Base-by-base conservation (phyloP, 2,113 vertebrate species). In the Puma concolor region DNA sequence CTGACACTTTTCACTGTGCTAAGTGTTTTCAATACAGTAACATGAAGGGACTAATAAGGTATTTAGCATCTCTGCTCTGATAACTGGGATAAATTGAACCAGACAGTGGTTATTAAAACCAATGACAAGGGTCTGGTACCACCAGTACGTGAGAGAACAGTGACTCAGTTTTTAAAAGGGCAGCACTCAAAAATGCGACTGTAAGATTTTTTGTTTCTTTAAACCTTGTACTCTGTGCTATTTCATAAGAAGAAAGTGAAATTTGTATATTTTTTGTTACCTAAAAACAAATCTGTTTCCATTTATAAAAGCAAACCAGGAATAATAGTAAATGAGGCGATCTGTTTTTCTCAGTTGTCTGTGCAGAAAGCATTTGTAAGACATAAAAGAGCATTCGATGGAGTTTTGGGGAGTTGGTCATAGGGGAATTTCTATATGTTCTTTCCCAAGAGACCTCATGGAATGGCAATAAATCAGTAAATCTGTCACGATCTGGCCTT, bases 241-340 rank as follows among this genome's bases (percentile, higher is more conserved):
- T 79, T 93, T 95, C n/a, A 48, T 80, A 57, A 74, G 54, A 95
- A 88, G 5, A 67, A 92, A 83, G 80, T 80, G 25, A 94, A 76
- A 86, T 23, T 4, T 57, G 11, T 21, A 1, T 64, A 71, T 87
- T 67, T 83, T 67, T 80, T 74, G 4, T 64, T 60, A 60, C 57
- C 64, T 29, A 93, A 91, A 67, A 95, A 23, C 38, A 93, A 67
- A 74, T 81, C 50, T 76, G 15, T 67, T 95, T 87, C 8, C 7
- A 76, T 44, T 94, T 91, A 44, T 79, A 60, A 96, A 93, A 74
- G 8, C 67, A 29, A 71, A 80, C 17, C 69, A 88, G 31, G 33
- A 88, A 95, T 74, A 48, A 95, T 60, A 92, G 50, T 82, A 82
- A 66, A 79, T 41, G 23, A 11, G 23, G 10, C 3, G 64, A 77